Evolutionary conservation across 2,113 vertebrate genomes (phyloP).

Genomic region (Dicerorhinus sumatrensis): DNA sequence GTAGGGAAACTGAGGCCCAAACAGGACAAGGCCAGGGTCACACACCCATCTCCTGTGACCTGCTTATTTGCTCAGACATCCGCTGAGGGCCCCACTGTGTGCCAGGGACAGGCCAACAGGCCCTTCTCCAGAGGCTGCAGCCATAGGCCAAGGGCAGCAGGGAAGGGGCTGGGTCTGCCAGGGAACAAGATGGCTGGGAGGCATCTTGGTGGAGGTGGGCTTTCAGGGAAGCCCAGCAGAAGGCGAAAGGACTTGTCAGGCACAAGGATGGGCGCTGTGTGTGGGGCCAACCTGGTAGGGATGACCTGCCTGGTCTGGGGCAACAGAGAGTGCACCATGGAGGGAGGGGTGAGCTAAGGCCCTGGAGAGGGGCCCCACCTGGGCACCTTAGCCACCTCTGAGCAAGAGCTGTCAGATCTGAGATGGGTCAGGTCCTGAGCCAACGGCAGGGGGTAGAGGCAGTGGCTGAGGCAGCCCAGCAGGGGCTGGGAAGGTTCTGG

Average conservation of each 20-base stretch:
- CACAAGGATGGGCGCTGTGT: not conserved
- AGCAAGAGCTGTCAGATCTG: not conserved
- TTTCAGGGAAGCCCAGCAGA: no score
- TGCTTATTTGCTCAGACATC: not conserved
- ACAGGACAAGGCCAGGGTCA: no score
- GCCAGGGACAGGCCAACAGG: fast-evolving
- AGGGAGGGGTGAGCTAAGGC: not conserved
- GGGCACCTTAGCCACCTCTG: not conserved
- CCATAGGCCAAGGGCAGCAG: no score
- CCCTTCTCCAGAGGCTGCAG: not conserved
- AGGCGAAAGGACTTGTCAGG: no score
- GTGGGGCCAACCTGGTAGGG: not conserved
- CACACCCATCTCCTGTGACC: fast-evolving
- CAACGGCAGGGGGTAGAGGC: not conserved
- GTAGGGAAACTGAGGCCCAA: not conserved
- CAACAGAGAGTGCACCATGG: not conserved
- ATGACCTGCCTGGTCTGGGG: not conserved
- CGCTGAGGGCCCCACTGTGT: no score
- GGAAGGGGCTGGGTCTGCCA: not conserved
- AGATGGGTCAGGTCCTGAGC: not conserved
- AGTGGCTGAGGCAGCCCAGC: fast-evolving
- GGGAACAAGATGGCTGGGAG: not conserved
- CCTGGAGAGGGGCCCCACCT: not conserved
- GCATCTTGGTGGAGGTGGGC: no score
- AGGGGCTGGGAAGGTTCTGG: not conserved